Percentiles rank a stretch among this genome's conserved stretches.
These are phyloP conservation scores for Odontesthes bonariensis DNA, from an alignment of 2,113 vertebrate genomes.

Conservation along the genomic window DNA sequence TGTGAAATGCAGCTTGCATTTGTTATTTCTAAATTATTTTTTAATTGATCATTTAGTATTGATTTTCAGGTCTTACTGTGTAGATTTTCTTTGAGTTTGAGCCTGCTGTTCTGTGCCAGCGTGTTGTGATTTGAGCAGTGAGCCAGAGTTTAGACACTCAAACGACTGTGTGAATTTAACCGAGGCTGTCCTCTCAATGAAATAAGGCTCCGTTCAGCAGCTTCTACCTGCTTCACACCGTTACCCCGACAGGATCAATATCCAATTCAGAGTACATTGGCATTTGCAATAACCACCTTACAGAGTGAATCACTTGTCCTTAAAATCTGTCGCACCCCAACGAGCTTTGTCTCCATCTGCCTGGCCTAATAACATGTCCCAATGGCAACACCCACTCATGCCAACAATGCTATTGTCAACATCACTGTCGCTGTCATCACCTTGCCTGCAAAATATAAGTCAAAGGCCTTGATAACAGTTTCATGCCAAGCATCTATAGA, in stretches of 20 bases:
- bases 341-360: conserved; percentile 49
- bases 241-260: conserved; percentile 75
- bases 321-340: conserved; percentile 59
- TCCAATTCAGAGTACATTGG: conserved; percentile 75
- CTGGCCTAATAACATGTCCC: conserved; percentile 55
- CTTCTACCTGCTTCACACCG: conserved; percentile 46
- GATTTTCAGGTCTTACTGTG: not conserved
- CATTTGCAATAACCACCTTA: conserved; percentile 65
- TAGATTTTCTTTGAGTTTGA: conserved; percentile 12
- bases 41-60: conserved; percentile 11
- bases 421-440: not conserved
- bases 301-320: conserved; percentile 53
- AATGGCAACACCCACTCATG: conserved; percentile 28
- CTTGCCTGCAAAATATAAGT: not conserved
- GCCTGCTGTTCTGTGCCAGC: conserved; percentile 7
- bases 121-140: conserved; percentile 25
- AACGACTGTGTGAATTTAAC: conserved; percentile 33
- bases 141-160: conserved; percentile 22
- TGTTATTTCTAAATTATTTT: conserved; percentile 5
- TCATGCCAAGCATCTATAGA: not conserved
- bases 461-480: not conserved
- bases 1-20: not conserved
- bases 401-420: not conserved
- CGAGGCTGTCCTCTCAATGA: conserved; percentile 28
- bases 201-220: conserved; percentile 51